Base-by-base conservation (phyloP, 2,888 invertebrate genomes). In the Ochropleura leucogaster region DNA sequence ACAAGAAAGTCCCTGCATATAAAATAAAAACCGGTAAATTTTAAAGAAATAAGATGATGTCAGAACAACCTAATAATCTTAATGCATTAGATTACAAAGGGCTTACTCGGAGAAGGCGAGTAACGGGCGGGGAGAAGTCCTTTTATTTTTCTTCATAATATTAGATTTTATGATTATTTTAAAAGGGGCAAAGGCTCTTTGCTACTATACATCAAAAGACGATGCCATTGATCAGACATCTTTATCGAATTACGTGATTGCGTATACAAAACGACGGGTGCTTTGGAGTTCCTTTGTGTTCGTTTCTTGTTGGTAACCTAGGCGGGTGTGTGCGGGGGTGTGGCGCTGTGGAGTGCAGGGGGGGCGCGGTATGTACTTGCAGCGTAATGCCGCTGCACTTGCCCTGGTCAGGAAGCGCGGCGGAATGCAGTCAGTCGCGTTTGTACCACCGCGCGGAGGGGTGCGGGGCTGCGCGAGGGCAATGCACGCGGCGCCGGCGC, bases 401-500 rank as follows among this genome's bases (percentile, higher is more conserved):
- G 96, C 96, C 94, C 92, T 92, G 95, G 96, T 95, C 96, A 96
- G 96, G 96, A 96, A 96, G 96, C 95, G 96, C 94, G 88, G 92
- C 92, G 96, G 96, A 96, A 96, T 96, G 96, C 96, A 94, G 96
- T 96, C 96, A 95, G 95, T 92, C 96, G 95, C 96, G 96, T 96
- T 95, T 92, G 92, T 91, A 90, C 86, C 90, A 89, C 90, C 88
- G 89, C 89, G 90, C 84, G 88, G 86, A 72, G 87, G 88, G 88
- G 90, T 82, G 89, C 89, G 92, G 92, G 92, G 92, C 89, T 79
- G 84, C 77, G 83, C 79, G 90, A 92, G 94, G 93, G 93, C 95
- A 96, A 94, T 94, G 96, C 92, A 93, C 95, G 94, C 94, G 91
- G 93, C 94, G 94, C 94, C 91, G 89, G 93, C 94, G 95, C 95